Percentiles rank a stretch among this genome's conserved stretches.
Evolutionary conservation across 2,797 vertebrate genomes (phyloP).

Genomic region (Aphelocoma californica): DNA sequence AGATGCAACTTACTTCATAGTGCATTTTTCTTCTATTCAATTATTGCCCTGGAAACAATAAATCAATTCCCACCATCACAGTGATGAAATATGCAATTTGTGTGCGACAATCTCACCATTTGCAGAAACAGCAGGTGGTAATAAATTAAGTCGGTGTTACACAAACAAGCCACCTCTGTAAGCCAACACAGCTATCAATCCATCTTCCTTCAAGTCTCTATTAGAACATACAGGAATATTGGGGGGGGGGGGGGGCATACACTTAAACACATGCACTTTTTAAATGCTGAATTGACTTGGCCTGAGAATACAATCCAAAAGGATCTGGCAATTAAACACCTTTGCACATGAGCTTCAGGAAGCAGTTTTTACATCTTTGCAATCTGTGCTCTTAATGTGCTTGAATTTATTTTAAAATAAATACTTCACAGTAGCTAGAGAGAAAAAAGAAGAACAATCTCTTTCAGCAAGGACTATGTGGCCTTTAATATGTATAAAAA

Average conservation of each 20-base stretch:
- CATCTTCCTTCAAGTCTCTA: background rate
- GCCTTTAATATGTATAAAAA: background rate
- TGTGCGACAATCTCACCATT: background rate
- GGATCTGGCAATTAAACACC: background rate
- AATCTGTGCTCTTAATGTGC: background rate
- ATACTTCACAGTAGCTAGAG: background rate
- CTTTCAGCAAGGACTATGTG: background rate
- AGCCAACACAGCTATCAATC: background rate
- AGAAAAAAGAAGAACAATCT: background rate
- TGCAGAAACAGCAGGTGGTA: conserved; percentile 12
- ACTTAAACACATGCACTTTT: background rate
- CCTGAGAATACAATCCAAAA: background rate
- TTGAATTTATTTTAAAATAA: background rate
- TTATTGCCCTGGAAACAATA: background rate
- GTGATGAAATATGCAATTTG: conserved; percentile 4
- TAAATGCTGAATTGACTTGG: background rate
- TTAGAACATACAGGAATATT: background rate
- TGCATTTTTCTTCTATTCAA: background rate
- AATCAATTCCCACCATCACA: background rate
- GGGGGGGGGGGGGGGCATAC: too few relatives aligned
- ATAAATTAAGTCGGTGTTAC: conserved; percentile 24
- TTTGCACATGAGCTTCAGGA: background rate
- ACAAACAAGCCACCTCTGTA: background rate
- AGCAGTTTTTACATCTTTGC: background rate
- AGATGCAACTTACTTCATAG: background rate